Conservation (phyloP, 1,140 invertebrate species). For the Cherax destructor region DNA sequence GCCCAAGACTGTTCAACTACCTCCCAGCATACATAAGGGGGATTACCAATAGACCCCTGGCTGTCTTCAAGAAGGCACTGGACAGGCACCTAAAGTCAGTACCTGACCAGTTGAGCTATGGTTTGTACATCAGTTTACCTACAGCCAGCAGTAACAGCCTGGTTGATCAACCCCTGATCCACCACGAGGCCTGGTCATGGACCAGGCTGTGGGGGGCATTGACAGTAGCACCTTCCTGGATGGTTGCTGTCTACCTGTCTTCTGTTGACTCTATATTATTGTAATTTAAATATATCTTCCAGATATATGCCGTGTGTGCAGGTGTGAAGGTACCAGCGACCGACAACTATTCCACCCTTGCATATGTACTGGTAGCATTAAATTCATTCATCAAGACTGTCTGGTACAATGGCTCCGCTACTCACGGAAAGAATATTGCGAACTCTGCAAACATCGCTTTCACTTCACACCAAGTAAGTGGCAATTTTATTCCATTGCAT, state of each 20-base stretch:
- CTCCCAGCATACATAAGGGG: too few species aligned
- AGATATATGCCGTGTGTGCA: constrained; percentile 98
- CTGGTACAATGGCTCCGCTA: constrained; percentile 90
- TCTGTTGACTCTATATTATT: background rate
- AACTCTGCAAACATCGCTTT: constrained; percentile 97
- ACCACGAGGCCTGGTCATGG: too few species aligned
- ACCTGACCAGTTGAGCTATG: too few species aligned
- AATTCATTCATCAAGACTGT: constrained; percentile 97
- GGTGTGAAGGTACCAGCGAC: constrained; percentile 91
- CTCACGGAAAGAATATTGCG: constrained; percentile 98
- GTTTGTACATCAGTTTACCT: background rate
- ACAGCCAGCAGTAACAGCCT: background rate
- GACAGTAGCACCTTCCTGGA: too few species aligned
- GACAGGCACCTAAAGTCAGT: too few species aligned
- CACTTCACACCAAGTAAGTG: constrained; percentile 94
- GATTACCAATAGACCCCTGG: too few species aligned
- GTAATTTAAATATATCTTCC: constrained; percentile 1
- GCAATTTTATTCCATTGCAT: too few species aligned
- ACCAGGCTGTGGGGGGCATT: too few species aligned
- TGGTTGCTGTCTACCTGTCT: too few species aligned
- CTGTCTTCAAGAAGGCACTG: too few species aligned
- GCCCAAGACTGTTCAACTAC: too few species aligned
- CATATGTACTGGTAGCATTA: constrained; percentile 98
- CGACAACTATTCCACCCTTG: constrained; percentile 97
- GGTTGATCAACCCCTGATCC: too few species aligned